Evolutionary conservation across 1,140 invertebrate genomes (phyloP), one percentile per base, ranked within the genome.

Genomic region (Drosophila simulans): DNA sequence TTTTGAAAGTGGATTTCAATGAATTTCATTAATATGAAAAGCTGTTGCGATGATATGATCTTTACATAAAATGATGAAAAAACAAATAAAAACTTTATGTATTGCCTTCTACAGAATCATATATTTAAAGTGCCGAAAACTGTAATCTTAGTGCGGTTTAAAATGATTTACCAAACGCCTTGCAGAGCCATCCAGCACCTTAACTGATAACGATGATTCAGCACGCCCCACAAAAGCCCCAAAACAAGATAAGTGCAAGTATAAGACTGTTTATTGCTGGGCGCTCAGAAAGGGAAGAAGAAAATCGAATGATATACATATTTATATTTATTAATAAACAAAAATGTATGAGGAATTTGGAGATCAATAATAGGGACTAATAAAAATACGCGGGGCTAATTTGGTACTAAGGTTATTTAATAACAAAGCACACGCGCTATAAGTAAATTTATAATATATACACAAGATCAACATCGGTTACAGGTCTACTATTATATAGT

Each of bases 401-500:
- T 48, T 34, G 53, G 34, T 53, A 39, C 15, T 27, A 12, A 3
- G 53, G 17, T 22, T 57, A 63, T 10, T 69, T 37, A 22, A 56
- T 70, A 70, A 70, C 66, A 70, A 51, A 70, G 46, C 63, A 46
- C 40, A 65, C 45, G 49, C 39, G 40, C 59, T 55, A 70, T 20
- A 56, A 17, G 49, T 56, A 48, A 37, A 34, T 22, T 43, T 45
- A 57, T 35, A 57, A 43, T 68, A 66, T 70, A 55, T 55, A 70
- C 51, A 69, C 42, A 65, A 45, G 42, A 56, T 56, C 35, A 70
- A 70, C 63, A 56, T 70, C 63, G 34, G 49, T 63, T 88, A 88
- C 58, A 77, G 64, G 72, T 31, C 59, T 82, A 83, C 64, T 78
- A 82, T 43, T 77, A 78, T 39, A 66, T 72, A 58, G 58, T 40